A percentile compares a stretch with the other conserved stretches of the same genome.
phyloP scores from a whole-genome alignment of 2,888 invertebrate species.

The Diabrotica balteata region DNA sequence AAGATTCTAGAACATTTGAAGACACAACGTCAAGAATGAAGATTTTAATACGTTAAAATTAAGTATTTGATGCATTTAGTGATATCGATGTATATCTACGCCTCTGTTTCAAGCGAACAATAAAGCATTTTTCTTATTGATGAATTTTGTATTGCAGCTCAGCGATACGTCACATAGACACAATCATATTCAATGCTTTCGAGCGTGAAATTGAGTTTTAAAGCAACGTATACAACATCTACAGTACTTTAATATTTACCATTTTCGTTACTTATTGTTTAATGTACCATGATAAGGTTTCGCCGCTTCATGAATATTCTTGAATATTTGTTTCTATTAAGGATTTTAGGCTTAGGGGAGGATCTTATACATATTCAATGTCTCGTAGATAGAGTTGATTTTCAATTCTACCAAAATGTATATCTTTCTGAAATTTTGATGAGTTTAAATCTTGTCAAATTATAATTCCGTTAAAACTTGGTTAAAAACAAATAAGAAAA shows the following conservation, averaged over 20 bases:
- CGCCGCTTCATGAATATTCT: constrained; percentile 32
- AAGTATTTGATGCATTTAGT: too few relatives aligned
- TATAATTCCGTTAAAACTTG: background rate
- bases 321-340: constrained; percentile 30
- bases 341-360: constrained; percentile 1
- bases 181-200: constrained; percentile 34
- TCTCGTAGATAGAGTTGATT: constrained; percentile 13
- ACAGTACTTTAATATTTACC: constrained; percentile 29
- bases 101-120: background rate
- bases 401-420: constrained; percentile 18
- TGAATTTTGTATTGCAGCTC: constrained; percentile 30
- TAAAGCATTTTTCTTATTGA: constrained; percentile 38
- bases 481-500: too few relatives aligned
- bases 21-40: too few relatives aligned
- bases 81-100: background rate
- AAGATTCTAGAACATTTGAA: too few relatives aligned
- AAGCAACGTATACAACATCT: constrained; percentile 23
- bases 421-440: constrained; percentile 17
- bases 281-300: constrained; percentile 26
- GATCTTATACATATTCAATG: constrained; percentile 22
- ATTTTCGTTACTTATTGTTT: constrained; percentile 30
- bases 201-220: constrained; percentile 38
- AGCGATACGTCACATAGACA: constrained; percentile 33
- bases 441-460: constrained; percentile 13
- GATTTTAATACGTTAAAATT: too few relatives aligned